Conservation (phyloP, 2,888 invertebrate species). For the Pecten maximus region DNA sequence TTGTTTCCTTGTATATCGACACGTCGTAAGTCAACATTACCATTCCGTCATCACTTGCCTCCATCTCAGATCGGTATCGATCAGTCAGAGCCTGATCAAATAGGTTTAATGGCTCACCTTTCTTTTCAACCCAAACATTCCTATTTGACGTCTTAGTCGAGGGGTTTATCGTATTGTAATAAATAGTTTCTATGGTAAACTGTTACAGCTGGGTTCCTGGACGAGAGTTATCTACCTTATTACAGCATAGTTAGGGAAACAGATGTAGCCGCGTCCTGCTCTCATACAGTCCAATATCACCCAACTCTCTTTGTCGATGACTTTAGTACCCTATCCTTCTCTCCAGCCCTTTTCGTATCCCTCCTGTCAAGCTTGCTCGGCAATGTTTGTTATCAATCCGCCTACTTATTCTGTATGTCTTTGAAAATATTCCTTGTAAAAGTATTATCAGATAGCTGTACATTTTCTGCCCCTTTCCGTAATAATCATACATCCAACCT, state of each 20-base stretch:
- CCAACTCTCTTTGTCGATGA: no score
- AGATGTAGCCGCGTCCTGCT: neutral
- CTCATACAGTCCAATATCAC: neutral
- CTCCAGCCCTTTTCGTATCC: no score
- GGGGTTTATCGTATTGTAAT: no score
- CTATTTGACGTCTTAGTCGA: neutral
- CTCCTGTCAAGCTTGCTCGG: no score
- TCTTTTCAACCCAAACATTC: neutral
- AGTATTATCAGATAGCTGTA: no score
- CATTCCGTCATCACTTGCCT: neutral
- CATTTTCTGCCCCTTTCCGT: no score
- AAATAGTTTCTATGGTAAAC: neutral
- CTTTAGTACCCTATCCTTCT: no score
- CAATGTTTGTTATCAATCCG: no score
- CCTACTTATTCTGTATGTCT: no score
- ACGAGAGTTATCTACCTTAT: constrained; percentile 14
- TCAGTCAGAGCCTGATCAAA: neutral
- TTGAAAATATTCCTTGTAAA: no score
- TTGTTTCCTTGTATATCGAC: neutral
- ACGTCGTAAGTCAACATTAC: neutral
- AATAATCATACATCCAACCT: no score
- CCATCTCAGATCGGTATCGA: neutral
- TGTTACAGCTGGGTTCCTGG: neutral
- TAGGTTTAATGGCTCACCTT: neutral
- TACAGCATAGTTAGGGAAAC: neutral